Percentiles rank a stretch among this genome's conserved stretches.
Conservation (phyloP, 1,140 invertebrate genomes). For the Pectinophora gossypiella region DNA sequence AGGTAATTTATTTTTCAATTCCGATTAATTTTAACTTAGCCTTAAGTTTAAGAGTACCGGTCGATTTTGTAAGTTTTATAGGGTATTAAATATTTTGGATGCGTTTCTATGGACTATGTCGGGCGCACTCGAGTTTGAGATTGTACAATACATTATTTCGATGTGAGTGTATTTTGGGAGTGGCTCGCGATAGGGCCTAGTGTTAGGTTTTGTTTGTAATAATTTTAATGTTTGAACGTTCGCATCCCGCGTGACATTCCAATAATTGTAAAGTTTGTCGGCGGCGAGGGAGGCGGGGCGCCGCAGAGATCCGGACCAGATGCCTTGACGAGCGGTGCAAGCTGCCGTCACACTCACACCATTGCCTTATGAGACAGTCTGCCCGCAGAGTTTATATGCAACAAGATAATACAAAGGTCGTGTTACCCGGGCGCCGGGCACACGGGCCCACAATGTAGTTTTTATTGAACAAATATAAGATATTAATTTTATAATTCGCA, state of each 20-base stretch:
- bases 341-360: constrained; percentile 45
- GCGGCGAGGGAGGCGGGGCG: constrained; percentile 39
- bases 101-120: constrained; percentile 42
- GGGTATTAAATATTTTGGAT: constrained; percentile 63
- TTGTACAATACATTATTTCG: constrained; percentile 47
- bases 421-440: constrained; percentile 72
- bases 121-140: constrained; percentile 40
- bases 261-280: constrained; percentile 61
- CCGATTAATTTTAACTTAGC: constrained; percentile 76
- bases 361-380: constrained; percentile 74
- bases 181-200: constrained; percentile 38
- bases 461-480: constrained; percentile 75
- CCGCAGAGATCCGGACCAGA: constrained; percentile 48
- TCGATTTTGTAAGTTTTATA: constrained; percentile 77
- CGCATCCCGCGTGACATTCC: constrained; percentile 71
- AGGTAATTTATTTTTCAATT: constrained; percentile 78
- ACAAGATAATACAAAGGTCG: constrained; percentile 74
- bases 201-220: constrained; percentile 41
- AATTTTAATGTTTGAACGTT: constrained; percentile 52
- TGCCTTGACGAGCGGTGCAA: constrained; percentile 44
- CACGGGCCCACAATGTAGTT: constrained; percentile 74
- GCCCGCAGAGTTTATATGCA: constrained; percentile 73
- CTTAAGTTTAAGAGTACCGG: constrained; percentile 71
- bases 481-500: constrained; percentile 74
- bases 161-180: constrained; percentile 41